Evolutionary conservation across 2,888 invertebrate species (phyloP).

Genomic region (Monochamus alternatus): DNA sequence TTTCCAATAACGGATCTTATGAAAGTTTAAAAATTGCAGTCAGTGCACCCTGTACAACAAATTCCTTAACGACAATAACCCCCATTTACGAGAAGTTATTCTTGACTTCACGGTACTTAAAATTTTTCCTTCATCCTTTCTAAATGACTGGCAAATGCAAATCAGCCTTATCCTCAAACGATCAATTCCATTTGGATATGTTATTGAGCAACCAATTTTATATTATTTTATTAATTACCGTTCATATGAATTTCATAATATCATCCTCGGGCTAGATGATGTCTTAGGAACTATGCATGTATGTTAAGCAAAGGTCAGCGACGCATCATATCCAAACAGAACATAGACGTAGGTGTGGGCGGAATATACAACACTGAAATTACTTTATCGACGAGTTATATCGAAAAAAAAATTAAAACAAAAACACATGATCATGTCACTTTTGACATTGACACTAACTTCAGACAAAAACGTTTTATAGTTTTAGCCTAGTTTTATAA

Average conservation of each 20-base stretch:
- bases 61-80: too few relatives aligned
- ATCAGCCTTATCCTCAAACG: not conserved
- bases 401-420: too few relatives aligned
- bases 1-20: too few relatives aligned
- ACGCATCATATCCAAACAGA: constrained; percentile 3
- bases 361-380: not conserved
- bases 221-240: constrained; percentile 29
- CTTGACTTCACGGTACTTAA: not conserved
- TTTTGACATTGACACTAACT: too few relatives aligned
- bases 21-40: too few relatives aligned
- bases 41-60: too few relatives aligned
- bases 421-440: too few relatives aligned
- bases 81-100: too few relatives aligned
- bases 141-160: not conserved
- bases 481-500: too few relatives aligned
- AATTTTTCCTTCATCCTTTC: constrained; percentile 19
- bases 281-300: constrained; percentile 23
- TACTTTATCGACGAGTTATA: not conserved
- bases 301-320: constrained; percentile 35
- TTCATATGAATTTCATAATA: constrained; percentile 10
- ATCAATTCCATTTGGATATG: not conserved
- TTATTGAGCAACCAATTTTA: constrained; percentile 1
- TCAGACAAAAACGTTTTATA: too few relatives aligned
- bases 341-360: not conserved
- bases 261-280: constrained; percentile 10